Evolutionary conservation across 2,113 vertebrate genomes (phyloP).

Genomic region (Antennarius striatus): DNA sequence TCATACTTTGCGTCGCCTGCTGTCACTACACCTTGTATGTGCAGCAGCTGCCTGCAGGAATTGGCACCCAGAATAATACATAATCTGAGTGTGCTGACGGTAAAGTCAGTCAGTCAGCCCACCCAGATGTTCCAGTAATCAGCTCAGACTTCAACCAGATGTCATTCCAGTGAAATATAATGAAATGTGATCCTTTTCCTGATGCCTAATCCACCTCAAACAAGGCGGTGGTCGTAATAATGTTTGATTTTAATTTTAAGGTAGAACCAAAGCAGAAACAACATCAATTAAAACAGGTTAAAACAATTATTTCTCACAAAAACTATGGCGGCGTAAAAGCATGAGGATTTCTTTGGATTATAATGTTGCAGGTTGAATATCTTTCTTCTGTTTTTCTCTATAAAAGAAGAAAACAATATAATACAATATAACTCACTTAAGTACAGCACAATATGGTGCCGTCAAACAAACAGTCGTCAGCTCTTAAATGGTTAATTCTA

Average conservation of each 20-base stretch:
- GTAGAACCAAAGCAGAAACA: background rate
- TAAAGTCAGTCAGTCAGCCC: conserved; percentile 28
- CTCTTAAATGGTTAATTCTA: conserved; percentile 40
- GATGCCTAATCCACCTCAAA: conserved; percentile 47
- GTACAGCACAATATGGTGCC: conserved; percentile 1
- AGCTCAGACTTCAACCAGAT: conserved; percentile 66
- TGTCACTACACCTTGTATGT: background rate
- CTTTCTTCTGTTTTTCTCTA: background rate
- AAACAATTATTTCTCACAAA: too few species aligned
- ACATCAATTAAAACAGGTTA: background rate
- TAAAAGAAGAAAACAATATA: background rate
- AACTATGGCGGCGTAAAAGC: too few species aligned
- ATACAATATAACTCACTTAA: background rate
- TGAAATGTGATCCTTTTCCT: conserved; percentile 52
- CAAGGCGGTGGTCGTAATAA: conserved; percentile 6
- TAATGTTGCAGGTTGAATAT: too few species aligned
- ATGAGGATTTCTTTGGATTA: too few species aligned
- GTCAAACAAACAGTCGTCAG: background rate
- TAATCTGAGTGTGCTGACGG: conserved; percentile 48
- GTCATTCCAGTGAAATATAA: conserved; percentile 56
- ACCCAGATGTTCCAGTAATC: conserved; percentile 72
- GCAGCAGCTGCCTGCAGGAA: conserved; percentile 17
- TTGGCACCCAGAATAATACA: conserved; percentile 22
- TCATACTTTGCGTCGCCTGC: background rate
- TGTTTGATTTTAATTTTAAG: background rate